phyloP scores from a whole-genome alignment of 2,888 invertebrate species.

The Euspilapteryx auroguttella region DNA sequence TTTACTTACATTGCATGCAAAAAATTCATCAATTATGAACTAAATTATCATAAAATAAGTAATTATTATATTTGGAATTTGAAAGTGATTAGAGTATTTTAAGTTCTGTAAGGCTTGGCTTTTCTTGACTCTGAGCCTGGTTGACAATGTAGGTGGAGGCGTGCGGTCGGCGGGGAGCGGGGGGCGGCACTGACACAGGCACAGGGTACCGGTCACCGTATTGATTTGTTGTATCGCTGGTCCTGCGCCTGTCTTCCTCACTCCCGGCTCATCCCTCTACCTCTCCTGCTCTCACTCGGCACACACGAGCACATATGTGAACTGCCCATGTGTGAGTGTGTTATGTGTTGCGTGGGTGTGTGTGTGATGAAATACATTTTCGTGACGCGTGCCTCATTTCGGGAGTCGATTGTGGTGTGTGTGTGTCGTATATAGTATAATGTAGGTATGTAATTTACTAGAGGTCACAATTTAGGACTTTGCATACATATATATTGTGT shows the following conservation, averaged over 20 bases:
- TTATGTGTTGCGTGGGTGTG: conserved; percentile 15
- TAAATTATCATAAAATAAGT: too few species aligned
- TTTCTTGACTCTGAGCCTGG: too few species aligned
- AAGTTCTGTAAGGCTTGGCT: too few species aligned
- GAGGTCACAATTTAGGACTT: background rate
- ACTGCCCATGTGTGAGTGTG: conserved; percentile 20
- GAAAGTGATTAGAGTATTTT: too few species aligned
- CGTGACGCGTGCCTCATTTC: conserved; percentile 16
- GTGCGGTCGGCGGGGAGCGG: conserved; percentile 38
- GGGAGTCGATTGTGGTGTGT: conserved; percentile 3
- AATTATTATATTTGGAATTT: too few species aligned
- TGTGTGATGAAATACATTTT: conserved; percentile 52
- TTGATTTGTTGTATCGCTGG: conserved; percentile 65
- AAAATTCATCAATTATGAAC: too few species aligned
- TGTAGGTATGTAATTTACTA: too few species aligned
- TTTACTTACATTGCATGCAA: too few species aligned
- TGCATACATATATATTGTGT: too few species aligned
- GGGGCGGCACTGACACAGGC: conserved; percentile 33
- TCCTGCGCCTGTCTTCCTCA: conserved; percentile 51
- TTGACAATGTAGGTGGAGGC: conserved; percentile 56
- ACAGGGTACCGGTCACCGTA: conserved; percentile 64
- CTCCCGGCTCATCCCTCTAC: conserved; percentile 15
- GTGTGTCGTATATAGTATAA: background rate
- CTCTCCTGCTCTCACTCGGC: conserved; percentile 25
- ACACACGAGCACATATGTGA: conserved; percentile 15